Evolutionary conservation across 1,140 invertebrate genomes (phyloP).

Genomic region (Temnothorax nylanderi): DNA sequence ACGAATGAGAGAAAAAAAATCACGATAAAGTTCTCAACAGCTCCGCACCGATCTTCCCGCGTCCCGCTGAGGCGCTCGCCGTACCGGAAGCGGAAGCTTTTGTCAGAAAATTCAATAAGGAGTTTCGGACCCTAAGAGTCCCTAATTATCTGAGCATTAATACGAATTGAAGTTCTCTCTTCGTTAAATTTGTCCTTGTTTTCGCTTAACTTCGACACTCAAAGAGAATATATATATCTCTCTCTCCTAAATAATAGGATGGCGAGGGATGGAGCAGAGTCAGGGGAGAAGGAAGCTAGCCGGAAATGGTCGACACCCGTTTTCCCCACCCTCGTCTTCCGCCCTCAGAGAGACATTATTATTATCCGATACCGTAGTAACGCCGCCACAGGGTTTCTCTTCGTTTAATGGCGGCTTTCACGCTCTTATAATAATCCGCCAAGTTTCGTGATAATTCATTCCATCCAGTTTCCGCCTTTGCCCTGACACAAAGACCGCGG

Average conservation of each 20-base stretch:
- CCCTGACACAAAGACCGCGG: neutral
- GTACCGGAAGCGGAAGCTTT: conserved; percentile 28
- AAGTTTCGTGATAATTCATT: conserved; percentile 61
- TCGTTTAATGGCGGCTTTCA: conserved; percentile 41
- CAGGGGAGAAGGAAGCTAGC: neutral
- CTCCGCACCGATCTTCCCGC: conserved; percentile 12
- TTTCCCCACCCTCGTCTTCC: neutral
- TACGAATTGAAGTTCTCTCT: conserved; percentile 70
- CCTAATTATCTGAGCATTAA: conserved; percentile 72
- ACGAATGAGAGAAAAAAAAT: conserved; percentile 13
- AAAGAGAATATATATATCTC: conserved; percentile 4
- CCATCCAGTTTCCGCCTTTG: conserved; percentile 47
- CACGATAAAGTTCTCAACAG: conserved; percentile 22
- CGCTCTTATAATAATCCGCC: conserved; percentile 50
- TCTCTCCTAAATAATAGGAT: conserved; percentile 3
- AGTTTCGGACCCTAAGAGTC: conserved; percentile 40
- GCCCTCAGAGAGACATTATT: conserved; percentile 38
- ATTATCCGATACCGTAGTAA: conserved; percentile 49
- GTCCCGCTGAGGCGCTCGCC: neutral
- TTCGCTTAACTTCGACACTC: conserved; percentile 16
- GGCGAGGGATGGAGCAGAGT: neutral
- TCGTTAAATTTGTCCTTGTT: conserved; percentile 58
- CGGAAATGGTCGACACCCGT: conserved; percentile 28
- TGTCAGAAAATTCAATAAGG: conserved; percentile 57
- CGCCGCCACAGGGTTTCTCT: neutral